Evolutionary conservation across 2,797 vertebrate genomes (phyloP).

Genomic region (Sciurus vulgaris): DNA sequence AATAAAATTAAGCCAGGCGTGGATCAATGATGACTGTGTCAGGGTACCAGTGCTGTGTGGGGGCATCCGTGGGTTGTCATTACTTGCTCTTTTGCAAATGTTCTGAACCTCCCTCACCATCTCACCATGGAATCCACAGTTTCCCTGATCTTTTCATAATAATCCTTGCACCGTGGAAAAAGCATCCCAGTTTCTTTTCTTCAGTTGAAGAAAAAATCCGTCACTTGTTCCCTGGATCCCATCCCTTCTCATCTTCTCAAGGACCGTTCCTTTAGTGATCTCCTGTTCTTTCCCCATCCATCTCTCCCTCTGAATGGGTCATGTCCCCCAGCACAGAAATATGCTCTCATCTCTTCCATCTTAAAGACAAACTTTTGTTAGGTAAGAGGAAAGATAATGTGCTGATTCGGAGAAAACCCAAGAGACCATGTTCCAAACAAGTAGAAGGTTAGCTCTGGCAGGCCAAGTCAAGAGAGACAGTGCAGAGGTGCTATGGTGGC

Average conservation of each 20-base stretch:
- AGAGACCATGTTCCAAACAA: neutral
- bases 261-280: neutral
- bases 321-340: neutral
- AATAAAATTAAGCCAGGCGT: neutral
- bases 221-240: neutral
- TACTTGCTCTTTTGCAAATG: neutral
- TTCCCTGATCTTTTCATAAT: neutral
- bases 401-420: neutral
- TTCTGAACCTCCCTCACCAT: neutral
- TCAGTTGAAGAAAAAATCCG: neutral
- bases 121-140: neutral
- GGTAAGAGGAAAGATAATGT: neutral
- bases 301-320: neutral
- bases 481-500: fast-evolving
- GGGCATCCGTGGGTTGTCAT: neutral
- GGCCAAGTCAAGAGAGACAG: neutral
- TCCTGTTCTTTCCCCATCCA: neutral
- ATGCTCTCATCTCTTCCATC: neutral
- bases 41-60: neutral
- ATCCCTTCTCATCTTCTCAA: neutral
- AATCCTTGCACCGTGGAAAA: neutral
- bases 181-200: constrained; percentile 3
- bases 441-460: neutral
- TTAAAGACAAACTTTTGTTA: neutral
- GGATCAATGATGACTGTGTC: neutral